Base-by-base conservation (phyloP, 2,797 vertebrate species). In the Potorous gilbertii region DNA sequence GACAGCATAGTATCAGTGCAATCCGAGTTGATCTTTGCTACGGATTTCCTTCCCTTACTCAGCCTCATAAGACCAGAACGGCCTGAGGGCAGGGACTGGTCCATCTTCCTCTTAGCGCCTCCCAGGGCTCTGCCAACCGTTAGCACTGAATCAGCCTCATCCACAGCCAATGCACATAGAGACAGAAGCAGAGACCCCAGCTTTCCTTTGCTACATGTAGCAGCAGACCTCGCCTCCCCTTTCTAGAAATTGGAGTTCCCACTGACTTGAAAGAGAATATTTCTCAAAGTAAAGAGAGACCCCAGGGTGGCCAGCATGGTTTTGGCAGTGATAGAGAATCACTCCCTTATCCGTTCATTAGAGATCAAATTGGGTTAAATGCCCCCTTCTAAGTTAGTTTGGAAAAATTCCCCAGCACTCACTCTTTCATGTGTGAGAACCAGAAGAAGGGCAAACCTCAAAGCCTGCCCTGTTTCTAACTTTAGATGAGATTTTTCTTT, bases 401-500 rank as follows among this genome's bases (percentile, higher is more conserved):
- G 74, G 96, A 96, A 96, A 96, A 96, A 94, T 91, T 81, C 93
- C 90, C 96, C 95, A 87, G 93, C 94, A 89, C 54, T 74, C 94
- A 94, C 95, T 74, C 96, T 97, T 97, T 97, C 96, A 97, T 93
- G 96, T 52, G 0, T 96, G 94, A 96, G 97, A 96, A 91, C 92
- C 95, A 40, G 54, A 94, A 95, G 93, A 90, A 97, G 97, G 97
- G 95, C 96, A 91, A 96, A 94, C 96, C 97, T 97, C 97, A 97
- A 98, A 98, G 96, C 96, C 96, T 98, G 97, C 94, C 98, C 97
- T 97, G 96, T 91, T 97, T 97, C 98, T 97, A 98, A 97, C 97
- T 97, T 98, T 98, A 97, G 98, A 97, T 94, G 91, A 93, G 96
- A 94, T 95, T 97, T 98, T 98, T 97, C 90, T 50, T 46, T 81